Evolutionary conservation across 1,140 invertebrate genomes (phyloP), one percentile per base, ranked within the genome.

Genomic region (Nasonia giraulti): DNA sequence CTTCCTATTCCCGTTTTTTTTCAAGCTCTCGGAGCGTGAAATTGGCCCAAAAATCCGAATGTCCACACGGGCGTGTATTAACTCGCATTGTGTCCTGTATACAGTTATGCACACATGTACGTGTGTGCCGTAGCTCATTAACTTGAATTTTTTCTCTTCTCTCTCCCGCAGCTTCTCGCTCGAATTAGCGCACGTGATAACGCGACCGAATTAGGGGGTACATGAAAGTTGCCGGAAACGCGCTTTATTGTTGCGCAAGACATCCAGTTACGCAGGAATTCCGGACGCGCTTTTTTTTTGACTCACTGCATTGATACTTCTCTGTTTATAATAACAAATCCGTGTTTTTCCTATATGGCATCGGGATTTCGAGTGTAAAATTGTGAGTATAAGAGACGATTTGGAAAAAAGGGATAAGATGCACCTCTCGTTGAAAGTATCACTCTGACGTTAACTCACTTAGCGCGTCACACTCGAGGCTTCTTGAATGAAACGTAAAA

Each of bases 11-110:
- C 62, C 62, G 62, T 77, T 69, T 66, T 77, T 66, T 10, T 23
- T 68, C 10, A 69, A 79, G 20, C 33, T 66, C 11, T 12, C 1
- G 2, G 10, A 68, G 50, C 79, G 79, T 80, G 66, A 68, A 80
- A 80, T 69, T 80, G 66, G 66, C 62, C 66, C 79, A 17, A 80
- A 80, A 80, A 80, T 80, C 78, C 78, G 47, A 69, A 71, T 23
- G 79, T 71, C 79, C 79, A n/a, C 8, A 44, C 33, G 33, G 17
- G 14, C 37, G 74, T 23, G 11, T 76, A 23, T 40, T 27, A 27
- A 73, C 40, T 44, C 55, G 27, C 27, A 62, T 62, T 62, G 55
- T 62, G 55, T 62, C 20, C 55, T n/a, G 55, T n/a, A n/a, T 17
- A 20, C 55, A 17, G 55, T 62, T 62, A 50, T 62, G 17, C 33